These are phyloP conservation scores for Semaprochilodus insignis DNA, from an alignment of 2,797 vertebrate genomes.

Conservation along the genomic window DNA sequence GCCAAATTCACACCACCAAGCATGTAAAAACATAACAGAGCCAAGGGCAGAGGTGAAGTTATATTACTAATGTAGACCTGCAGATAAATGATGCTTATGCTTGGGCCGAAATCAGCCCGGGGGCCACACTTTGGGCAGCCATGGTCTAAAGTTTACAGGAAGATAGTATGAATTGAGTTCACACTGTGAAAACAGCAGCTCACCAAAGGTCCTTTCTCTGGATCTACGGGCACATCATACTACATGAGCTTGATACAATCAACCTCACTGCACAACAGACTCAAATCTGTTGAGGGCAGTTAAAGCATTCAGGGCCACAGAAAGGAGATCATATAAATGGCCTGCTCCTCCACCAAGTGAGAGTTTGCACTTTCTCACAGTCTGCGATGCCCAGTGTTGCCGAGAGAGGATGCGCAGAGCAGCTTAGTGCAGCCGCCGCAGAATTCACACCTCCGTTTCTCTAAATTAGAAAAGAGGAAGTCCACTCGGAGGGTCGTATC, in stretches of 20 bases:
- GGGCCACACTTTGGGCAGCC: too few relatives aligned
- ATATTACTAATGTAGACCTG: background rate
- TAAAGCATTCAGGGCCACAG: background rate
- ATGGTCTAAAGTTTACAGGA: too few relatives aligned
- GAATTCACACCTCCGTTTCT: constrained; percentile 71
- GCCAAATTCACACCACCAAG: background rate
- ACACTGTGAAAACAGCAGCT: too few relatives aligned
- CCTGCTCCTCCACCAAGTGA: constrained; percentile 32
- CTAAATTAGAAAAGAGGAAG: constrained; percentile 69
- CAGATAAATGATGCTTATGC: background rate
- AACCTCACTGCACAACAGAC: too few relatives aligned
- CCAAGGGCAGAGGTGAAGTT: background rate
- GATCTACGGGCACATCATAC: too few relatives aligned
- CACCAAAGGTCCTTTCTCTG: too few relatives aligned
- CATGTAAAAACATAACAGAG: background rate
- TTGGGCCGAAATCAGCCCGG: background rate
- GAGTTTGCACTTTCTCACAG: constrained; percentile 64
- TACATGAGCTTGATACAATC: too few relatives aligned
- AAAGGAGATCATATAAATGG: background rate
- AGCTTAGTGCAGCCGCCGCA: constrained; percentile 54
- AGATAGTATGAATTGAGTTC: too few relatives aligned
- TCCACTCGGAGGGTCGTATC: constrained; percentile 43
- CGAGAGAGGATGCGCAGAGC: constrained; percentile 20
- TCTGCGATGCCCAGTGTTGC: background rate
- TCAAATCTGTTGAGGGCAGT: background rate